Evolutionary conservation across 2,113 vertebrate genomes (phyloP).

Genomic region (Orientallactaga bullata): DNA sequence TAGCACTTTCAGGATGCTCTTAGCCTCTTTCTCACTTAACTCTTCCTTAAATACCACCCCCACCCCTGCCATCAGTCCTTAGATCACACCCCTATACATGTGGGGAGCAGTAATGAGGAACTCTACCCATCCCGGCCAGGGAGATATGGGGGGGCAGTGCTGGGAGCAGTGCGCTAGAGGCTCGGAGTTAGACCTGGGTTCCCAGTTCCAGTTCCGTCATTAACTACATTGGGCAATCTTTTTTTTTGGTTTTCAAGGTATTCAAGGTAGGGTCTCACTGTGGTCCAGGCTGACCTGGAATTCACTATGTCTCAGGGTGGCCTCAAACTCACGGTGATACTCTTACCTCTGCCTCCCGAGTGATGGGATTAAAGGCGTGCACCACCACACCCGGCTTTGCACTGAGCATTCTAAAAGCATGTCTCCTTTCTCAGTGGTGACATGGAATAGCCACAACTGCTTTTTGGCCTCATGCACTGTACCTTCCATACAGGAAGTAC

Average conservation of each 20-base stretch:
- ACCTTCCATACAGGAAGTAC: neutral
- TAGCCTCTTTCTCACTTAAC: neutral
- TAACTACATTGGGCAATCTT: neutral
- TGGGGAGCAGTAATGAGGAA: neutral
- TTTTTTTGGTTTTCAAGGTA: too few species aligned
- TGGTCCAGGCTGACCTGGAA: too few species aligned
- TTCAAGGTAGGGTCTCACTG: too few species aligned
- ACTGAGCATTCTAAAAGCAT: neutral
- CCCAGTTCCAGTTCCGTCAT: neutral
- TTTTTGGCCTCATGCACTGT: too few species aligned
- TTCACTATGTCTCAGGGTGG: too few species aligned
- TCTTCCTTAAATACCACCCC: too few species aligned
- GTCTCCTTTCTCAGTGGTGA: neutral
- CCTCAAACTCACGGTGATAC: too few species aligned
- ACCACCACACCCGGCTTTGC: too few species aligned
- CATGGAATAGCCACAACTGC: neutral
- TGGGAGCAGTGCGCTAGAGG: neutral
- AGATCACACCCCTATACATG: neutral
- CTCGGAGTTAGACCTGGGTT: neutral
- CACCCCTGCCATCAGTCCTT: neutral
- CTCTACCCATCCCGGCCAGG: neutral
- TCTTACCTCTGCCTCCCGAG: too few species aligned
- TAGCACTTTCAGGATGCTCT: neutral
- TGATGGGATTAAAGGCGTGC: too few species aligned
- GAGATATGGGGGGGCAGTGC: neutral